Evolutionary conservation across 1,140 invertebrate species (phyloP).

Genomic region (Diuraphis noxia): DNA sequence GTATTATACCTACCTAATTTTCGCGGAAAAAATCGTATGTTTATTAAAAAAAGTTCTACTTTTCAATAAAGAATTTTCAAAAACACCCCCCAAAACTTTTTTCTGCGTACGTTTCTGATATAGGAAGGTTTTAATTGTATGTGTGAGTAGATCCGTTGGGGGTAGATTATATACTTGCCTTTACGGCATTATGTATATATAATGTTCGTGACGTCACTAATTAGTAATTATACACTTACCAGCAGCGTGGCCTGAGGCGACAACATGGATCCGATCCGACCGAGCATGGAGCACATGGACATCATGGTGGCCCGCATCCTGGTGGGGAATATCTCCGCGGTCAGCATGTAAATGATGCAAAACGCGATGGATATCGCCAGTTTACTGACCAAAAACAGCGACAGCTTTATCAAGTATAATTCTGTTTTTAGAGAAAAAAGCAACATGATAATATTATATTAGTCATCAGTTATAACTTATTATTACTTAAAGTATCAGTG

Average conservation of each 20-base stretch:
- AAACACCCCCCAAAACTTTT: too few relatives aligned
- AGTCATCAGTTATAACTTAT: not conserved
- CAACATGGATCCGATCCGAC: slow-evolving; percentile 71
- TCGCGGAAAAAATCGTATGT: too few relatives aligned
- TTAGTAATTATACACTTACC: slow-evolving; percentile 61
- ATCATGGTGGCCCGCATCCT: slow-evolving; percentile 67
- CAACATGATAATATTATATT: not conserved
- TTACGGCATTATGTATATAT: too few relatives aligned
- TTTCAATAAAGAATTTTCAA: too few relatives aligned
- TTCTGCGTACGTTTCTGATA: too few relatives aligned
- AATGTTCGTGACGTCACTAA: too few relatives aligned
- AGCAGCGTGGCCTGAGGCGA: slow-evolving; percentile 71
- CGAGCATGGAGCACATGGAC: slow-evolving; percentile 72
- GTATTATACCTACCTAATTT: too few relatives aligned
- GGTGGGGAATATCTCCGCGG: slow-evolving; percentile 76
- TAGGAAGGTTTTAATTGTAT: too few relatives aligned
- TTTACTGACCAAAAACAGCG: slow-evolving; percentile 73
- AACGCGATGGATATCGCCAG: slow-evolving; percentile 73
- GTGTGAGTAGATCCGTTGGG: too few relatives aligned
- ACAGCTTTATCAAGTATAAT: slow-evolving; percentile 31
- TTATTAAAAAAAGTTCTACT: too few relatives aligned
- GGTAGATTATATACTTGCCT: too few relatives aligned
- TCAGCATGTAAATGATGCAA: slow-evolving; percentile 71
- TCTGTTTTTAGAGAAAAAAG: slow-evolving; percentile 52
- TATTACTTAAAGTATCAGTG: not conserved